A percentile compares a stretch with the other conserved stretches of the same genome.
phyloP scores from a whole-genome alignment of 2,888 invertebrate genomes.

The Sinohyriopsis cumingii region DNA sequence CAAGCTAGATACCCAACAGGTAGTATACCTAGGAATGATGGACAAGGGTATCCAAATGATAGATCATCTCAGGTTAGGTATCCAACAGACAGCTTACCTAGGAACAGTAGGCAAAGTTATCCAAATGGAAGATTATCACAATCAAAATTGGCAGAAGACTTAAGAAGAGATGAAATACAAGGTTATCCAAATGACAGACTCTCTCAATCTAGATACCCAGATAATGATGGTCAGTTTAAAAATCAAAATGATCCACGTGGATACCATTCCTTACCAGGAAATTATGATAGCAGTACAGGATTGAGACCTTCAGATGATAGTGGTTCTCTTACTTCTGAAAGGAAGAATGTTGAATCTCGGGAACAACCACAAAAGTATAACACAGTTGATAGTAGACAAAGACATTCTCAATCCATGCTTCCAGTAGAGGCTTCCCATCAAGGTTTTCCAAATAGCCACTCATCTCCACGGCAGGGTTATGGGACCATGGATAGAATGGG shows the following conservation, averaged over 20 bases:
- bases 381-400: no score
- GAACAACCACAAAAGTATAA: background rate
- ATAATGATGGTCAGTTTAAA: background rate
- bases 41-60: constrained; percentile 9
- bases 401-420: no score
- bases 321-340: background rate
- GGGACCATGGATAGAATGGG: constrained; percentile 9
- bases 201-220: background rate
- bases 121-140: no score
- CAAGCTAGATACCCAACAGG: no score
- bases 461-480: constrained; percentile 17
- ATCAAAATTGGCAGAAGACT: no score
- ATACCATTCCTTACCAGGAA: background rate
- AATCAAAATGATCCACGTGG: background rate
- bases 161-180: background rate
- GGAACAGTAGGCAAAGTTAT: constrained; percentile 1
- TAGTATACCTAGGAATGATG: no score
- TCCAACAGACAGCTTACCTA: constrained; percentile 5
- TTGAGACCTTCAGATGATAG: background rate
- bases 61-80: constrained; percentile 4
- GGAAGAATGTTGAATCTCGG: background rate
- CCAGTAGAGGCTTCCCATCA: no score
- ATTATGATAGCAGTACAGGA: background rate
- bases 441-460: constrained; percentile 20
- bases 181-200: constrained; percentile 30